A percentile compares a stretch with the other conserved stretches of the same genome.
phyloP scores from a whole-genome alignment of 2,888 invertebrate species.

The Alentia gelatinosa region DNA sequence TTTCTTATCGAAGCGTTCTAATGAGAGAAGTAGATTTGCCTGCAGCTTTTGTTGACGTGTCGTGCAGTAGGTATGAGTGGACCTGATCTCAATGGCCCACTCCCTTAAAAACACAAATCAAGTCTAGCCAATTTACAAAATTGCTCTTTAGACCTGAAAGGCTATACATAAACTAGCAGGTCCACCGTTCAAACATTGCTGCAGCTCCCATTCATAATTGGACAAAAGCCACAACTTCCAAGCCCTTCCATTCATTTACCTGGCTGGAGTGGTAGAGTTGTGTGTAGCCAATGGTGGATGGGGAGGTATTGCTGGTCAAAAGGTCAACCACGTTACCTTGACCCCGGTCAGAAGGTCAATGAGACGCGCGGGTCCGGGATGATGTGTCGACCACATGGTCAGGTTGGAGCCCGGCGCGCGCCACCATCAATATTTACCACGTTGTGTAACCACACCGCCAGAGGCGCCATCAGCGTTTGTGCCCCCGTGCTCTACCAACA shows the following conservation, averaged over 20 bases:
- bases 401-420: neutral
- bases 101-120: too few species aligned
- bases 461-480: neutral
- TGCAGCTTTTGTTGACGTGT: too few species aligned
- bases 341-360: neutral
- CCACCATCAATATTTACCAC: neutral
- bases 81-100: too few species aligned
- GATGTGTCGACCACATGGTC: neutral
- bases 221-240: neutral
- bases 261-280: too few species aligned
- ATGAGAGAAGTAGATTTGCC: too few species aligned
- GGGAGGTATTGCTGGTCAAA: constrained; percentile 3
- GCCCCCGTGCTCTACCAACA: neutral
- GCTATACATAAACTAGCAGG: neutral
- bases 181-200: neutral
- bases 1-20: too few species aligned
- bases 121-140: too few species aligned
- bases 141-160: too few species aligned
- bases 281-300: too few species aligned
- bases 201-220: neutral
- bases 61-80: too few species aligned
- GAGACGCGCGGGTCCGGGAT: too few species aligned
- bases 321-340: neutral
- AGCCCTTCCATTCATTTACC: neutral
- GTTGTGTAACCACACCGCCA: neutral